A percentile compares a stretch with the other conserved stretches of the same genome.
Conservation (phyloP, 1,140 invertebrate genomes). For the Eueides isabella region DNA sequence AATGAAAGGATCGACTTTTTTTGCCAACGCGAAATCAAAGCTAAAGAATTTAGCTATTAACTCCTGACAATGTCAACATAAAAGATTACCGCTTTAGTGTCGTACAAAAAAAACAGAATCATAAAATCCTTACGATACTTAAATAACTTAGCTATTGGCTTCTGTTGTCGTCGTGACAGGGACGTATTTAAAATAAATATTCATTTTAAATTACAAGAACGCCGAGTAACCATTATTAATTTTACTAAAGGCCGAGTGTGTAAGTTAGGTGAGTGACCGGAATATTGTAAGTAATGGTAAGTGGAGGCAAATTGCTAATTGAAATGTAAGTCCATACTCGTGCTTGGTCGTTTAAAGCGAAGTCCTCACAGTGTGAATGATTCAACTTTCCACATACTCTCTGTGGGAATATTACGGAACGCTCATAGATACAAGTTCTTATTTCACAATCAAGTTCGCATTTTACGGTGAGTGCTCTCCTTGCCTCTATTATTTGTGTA, state of each 20-base stretch:
- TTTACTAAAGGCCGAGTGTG: slow-evolving; percentile 28
- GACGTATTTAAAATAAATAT: background rate
- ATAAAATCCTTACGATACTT: background rate
- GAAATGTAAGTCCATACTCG: slow-evolving; percentile 52
- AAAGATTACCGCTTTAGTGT: slow-evolving; percentile 28
- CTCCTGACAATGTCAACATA: slow-evolving; percentile 33
- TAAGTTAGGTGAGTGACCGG: slow-evolving; percentile 50
- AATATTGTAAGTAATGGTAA: slow-evolving; percentile 49
- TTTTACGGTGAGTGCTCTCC: slow-evolving; percentile 41
- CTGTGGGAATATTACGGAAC: slow-evolving; percentile 30
- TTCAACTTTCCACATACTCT: slow-evolving; percentile 22
- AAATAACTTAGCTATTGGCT: background rate
- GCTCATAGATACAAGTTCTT: slow-evolving; percentile 29
- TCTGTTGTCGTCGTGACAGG: background rate
- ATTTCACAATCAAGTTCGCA: slow-evolving; percentile 39
- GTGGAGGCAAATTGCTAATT: slow-evolving; percentile 50
- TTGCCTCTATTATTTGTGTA: background rate
- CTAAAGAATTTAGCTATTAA: slow-evolving; percentile 37
- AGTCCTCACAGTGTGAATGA: slow-evolving; percentile 19
- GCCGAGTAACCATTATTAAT: slow-evolving; percentile 11
- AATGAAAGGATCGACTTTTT: slow-evolving; percentile 23
- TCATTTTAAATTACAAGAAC: slow-evolving; percentile 3
- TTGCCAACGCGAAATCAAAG: slow-evolving; percentile 21
- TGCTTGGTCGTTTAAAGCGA: slow-evolving; percentile 31
- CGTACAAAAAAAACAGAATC: slow-evolving; percentile 9